Evolutionary conservation across 2,113 vertebrate genomes (phyloP).

Genomic region (Lonchura striata): DNA sequence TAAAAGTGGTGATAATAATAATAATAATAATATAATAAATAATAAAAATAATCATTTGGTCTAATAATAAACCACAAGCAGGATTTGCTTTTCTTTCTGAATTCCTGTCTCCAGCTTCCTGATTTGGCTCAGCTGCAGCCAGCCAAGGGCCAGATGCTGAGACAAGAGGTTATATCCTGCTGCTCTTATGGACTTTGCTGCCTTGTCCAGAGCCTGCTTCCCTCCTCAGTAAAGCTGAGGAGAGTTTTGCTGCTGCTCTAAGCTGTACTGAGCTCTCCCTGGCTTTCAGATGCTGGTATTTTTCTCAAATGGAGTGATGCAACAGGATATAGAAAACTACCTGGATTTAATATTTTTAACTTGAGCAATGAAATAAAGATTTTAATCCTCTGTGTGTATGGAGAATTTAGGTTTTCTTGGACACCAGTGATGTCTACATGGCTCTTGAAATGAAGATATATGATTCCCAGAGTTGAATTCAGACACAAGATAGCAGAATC

Average conservation of each 20-base stretch:
- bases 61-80: not conserved
- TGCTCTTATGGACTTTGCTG: not conserved
- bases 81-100: not conserved
- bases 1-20: not conserved
- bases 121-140: not conserved
- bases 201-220: not conserved
- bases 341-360: not conserved
- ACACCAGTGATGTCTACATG: not conserved
- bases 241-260: not conserved
- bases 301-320: not conserved
- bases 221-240: not conserved
- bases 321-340: not conserved
- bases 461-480: not conserved
- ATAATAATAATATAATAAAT: too few species aligned
- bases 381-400: not conserved
- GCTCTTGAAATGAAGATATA: not conserved
- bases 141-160: not conserved
- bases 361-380: not conserved
- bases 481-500: slow-evolving; percentile 5
- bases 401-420: not conserved
- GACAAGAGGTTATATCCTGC: too few species aligned
- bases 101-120: not conserved
- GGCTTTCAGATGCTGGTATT: not conserved
- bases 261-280: not conserved
- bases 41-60: too few species aligned